phyloP scores from a whole-genome alignment of 2,888 invertebrate genomes.

The Creontiades dilutus region DNA sequence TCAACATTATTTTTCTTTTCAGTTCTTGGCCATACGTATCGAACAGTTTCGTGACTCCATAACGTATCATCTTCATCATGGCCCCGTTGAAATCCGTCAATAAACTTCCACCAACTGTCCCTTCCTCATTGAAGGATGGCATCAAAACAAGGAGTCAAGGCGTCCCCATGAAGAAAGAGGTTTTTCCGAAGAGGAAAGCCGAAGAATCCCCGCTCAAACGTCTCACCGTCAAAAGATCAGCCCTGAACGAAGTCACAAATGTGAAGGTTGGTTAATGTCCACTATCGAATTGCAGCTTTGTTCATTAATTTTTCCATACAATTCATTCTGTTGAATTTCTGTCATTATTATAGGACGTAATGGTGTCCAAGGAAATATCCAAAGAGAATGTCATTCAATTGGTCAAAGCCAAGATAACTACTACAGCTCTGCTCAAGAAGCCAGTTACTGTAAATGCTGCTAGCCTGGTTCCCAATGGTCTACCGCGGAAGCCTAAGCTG shows the following conservation, averaged over 20 bases:
- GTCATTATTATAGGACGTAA: conserved; percentile 38
- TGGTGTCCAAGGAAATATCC: neutral
- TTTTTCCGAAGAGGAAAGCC: conserved; percentile 88
- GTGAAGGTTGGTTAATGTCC: neutral
- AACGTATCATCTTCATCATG: conserved; percentile 63
- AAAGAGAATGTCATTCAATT: conserved; percentile 71
- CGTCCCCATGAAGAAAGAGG: conserved; percentile 78
- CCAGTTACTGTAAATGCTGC: conserved; percentile 53
- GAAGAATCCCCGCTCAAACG: conserved; percentile 88
- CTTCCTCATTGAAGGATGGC: conserved; percentile 57
- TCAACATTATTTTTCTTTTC: too few relatives aligned
- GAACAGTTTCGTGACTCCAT: too few relatives aligned
- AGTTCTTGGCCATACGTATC: too few relatives aligned
- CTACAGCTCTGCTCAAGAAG: conserved; percentile 42
- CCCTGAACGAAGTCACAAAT: conserved; percentile 81
- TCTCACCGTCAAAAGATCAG: conserved; percentile 86
- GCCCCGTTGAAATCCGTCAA: conserved; percentile 73
- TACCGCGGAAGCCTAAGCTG: conserved; percentile 4
- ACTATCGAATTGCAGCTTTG: neutral
- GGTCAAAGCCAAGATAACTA: conserved; percentile 58
- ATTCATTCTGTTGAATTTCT: neutral
- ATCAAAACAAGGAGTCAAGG: conserved; percentile 73
- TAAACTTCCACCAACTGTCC: conserved; percentile 68
- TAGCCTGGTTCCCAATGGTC: neutral
- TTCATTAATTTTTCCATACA: too few relatives aligned